Conservation (phyloP, 2,888 invertebrate genomes). For the Sabellastarte sp. region DNA sequence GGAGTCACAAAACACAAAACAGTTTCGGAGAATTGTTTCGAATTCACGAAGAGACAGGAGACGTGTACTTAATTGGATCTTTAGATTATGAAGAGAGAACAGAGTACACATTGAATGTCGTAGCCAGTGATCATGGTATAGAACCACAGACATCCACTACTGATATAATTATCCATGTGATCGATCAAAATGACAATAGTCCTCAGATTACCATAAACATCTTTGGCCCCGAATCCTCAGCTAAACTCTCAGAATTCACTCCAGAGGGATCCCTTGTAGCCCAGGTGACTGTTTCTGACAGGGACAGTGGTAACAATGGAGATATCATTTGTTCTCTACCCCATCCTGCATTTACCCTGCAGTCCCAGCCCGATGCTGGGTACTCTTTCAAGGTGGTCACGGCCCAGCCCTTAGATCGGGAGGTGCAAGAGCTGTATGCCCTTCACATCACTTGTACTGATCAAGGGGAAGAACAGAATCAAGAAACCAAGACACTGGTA, state of each 20-base stretch:
- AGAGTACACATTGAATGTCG: neutral
- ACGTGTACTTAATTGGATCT: conserved; percentile 3
- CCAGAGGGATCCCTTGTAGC: conserved; percentile 5
- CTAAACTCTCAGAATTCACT: neutral
- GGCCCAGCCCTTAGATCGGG: neutral
- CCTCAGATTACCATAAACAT: conserved; percentile 9
- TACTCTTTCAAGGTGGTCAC: conserved; percentile 2
- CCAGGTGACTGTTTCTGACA: conserved; percentile 4
- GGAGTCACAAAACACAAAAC: neutral
- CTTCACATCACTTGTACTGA: conserved; percentile 1
- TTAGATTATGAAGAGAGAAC: conserved; percentile 2
- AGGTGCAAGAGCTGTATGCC: neutral
- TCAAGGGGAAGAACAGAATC: neutral
- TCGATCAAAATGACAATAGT: conserved; percentile 5
- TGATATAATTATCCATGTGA: neutral
- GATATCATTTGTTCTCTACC: neutral
- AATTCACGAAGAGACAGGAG: conserved; percentile 3
- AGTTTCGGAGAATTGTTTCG: neutral
- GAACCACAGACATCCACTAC: neutral
- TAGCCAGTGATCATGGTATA: conserved; percentile 4
- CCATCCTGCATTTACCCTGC: neutral
- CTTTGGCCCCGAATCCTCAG: neutral
- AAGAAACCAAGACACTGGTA: neutral
- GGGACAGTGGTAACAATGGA: conserved; percentile 6
- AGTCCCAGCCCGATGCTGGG: neutral